A percentile compares a stretch with the other conserved stretches of the same genome.
phyloP scores from a whole-genome alignment of 1,140 invertebrate species.

The Macrobrachium rosenbergii region DNA sequence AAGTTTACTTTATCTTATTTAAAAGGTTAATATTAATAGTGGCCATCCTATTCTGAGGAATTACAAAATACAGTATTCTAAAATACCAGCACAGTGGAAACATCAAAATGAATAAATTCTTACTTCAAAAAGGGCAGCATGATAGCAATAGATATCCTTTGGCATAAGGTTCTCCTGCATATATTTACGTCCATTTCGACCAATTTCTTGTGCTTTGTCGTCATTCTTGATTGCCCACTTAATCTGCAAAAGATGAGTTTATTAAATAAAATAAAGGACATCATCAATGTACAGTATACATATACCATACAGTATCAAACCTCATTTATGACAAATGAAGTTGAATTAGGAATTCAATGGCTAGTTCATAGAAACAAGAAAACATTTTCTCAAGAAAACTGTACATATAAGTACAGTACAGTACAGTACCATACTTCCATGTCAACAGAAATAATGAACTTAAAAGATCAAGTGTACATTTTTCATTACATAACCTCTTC shows the following conservation, averaged over 20 bases:
- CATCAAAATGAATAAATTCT: conserved; percentile 50
- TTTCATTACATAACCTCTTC: neutral
- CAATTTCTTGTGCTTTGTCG: conserved; percentile 79
- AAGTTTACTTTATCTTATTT: too few relatives aligned
- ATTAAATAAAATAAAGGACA: neutral
- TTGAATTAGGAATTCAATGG: too few relatives aligned
- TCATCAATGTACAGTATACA: neutral
- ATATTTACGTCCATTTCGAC: conserved; percentile 80
- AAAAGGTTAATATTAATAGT: too few relatives aligned
- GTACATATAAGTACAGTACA: neutral
- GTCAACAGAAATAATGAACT: neutral
- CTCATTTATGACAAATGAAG: neutral
- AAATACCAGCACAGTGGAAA: too few relatives aligned
- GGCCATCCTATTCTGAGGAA: too few relatives aligned
- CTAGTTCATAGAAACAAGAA: too few relatives aligned
- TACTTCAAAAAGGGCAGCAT: conserved; percentile 83
- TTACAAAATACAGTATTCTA: too few relatives aligned
- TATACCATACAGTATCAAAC: neutral
- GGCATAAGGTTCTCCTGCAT: conserved; percentile 85
- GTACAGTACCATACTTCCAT: too few relatives aligned
- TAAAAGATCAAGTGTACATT: neutral
- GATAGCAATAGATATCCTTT: conserved; percentile 90
- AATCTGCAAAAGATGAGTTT: conserved; percentile 70
- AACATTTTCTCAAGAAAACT: too few relatives aligned
- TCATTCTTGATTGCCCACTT: conserved; percentile 87